These are phyloP conservation scores for Pantherophis vulpinus DNA, from an alignment of 2,797 vertebrate species.

Conservation along the genomic window DNA sequence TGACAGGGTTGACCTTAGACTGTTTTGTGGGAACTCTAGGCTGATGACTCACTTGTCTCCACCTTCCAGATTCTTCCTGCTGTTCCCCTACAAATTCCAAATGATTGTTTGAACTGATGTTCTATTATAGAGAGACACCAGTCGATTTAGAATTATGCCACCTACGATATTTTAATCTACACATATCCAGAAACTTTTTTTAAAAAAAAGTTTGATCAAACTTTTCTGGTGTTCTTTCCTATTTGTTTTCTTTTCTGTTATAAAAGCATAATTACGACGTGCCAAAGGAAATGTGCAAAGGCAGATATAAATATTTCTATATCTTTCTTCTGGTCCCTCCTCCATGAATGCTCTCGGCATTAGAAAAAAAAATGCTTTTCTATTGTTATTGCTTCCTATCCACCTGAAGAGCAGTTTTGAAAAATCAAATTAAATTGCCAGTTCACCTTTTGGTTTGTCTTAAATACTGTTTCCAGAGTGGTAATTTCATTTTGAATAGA, in stretches of 20 bases:
- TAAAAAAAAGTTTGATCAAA: neutral
- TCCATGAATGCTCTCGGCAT: neutral
- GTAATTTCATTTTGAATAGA: slow-evolving; percentile 19
- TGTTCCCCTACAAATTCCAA: neutral
- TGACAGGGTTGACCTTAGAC: neutral
- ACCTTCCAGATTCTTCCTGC: neutral
- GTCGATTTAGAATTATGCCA: neutral
- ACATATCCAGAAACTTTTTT: neutral
- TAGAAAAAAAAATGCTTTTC: neutral
- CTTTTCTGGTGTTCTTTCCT: neutral
- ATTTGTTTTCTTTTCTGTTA: neutral
- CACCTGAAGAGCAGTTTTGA: neutral
- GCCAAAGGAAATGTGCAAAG: slow-evolving; percentile 1
- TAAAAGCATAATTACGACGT: neutral
- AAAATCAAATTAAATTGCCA: slow-evolving; percentile 20
- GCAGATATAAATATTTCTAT: slow-evolving; percentile 10
- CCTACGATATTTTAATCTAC: neutral
- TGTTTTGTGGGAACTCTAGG: neutral
- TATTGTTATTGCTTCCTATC: neutral
- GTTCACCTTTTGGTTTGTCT: slow-evolving; percentile 28
- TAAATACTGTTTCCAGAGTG: neutral
- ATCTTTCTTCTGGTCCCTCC: neutral
- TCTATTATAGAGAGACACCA: neutral
- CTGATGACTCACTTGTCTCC: neutral
- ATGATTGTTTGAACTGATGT: neutral